phyloP scores from a whole-genome alignment of 2,888 invertebrate genomes.

The Oxycera nigricornis region DNA sequence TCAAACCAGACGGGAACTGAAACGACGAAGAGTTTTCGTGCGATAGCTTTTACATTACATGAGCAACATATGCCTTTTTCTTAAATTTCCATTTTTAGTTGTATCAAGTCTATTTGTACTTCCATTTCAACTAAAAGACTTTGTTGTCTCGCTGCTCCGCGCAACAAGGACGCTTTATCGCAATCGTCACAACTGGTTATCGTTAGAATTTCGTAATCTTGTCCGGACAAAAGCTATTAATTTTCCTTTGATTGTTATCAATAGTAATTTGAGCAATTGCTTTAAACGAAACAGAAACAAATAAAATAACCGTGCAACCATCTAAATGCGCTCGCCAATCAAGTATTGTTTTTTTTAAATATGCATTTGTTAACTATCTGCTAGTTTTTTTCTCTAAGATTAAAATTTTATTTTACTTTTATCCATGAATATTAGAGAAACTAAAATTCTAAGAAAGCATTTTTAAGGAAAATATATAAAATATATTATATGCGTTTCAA shows the following conservation, averaged over 20 bases:
- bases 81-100: neutral
- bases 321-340: neutral
- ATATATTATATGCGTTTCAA: conserved; percentile 33
- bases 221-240: neutral
- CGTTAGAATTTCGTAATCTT: neutral
- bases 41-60: conserved; percentile 35
- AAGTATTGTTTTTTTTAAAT: conserved; percentile 2
- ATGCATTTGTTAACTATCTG: conserved; percentile 5
- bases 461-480: conserved; percentile 36
- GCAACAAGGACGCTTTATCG: neutral
- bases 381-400: neutral
- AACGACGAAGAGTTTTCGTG: conserved; percentile 34
- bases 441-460: conserved; percentile 29
- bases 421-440: conserved; percentile 14
- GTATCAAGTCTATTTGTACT: neutral
- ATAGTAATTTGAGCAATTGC: too few relatives aligned
- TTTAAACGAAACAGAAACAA: too few relatives aligned
- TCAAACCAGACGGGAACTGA: conserved; percentile 65
- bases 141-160: too few relatives aligned
- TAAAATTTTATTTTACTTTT: neutral
- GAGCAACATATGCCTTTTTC: conserved; percentile 12
- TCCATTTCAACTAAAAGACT: neutral
- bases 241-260: too few relatives aligned
- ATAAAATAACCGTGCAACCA: too few relatives aligned
- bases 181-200: neutral